Evolutionary conservation across 2,797 vertebrate genomes (phyloP).

Genomic region (Australoheros facetus): DNA sequence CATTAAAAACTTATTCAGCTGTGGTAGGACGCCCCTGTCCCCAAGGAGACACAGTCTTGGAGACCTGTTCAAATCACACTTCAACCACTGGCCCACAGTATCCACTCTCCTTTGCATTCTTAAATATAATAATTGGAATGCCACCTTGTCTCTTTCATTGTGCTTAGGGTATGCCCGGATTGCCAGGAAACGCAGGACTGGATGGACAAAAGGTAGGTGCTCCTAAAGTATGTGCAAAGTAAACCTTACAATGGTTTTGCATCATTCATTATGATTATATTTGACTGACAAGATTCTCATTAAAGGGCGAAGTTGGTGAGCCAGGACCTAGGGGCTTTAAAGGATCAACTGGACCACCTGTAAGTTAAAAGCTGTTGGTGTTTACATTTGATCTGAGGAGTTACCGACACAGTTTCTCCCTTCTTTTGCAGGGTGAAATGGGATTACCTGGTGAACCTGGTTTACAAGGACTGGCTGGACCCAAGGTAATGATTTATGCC

Average conservation of each 20-base stretch:
- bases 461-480: constrained; percentile 83
- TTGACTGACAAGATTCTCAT: constrained; percentile 39
- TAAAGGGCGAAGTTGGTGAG: constrained; percentile 88
- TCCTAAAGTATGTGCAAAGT: background rate
- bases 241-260: background rate
- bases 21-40: too few species aligned
- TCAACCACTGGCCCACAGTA: too few species aligned
- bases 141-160: constrained; percentile 1
- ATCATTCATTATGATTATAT: background rate
- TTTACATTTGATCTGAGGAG: background rate
- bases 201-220: constrained; percentile 85
- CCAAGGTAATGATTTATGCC: constrained; percentile 82
- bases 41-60: too few species aligned
- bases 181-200: constrained; percentile 87
- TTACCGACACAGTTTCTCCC: background rate
- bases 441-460: constrained; percentile 87
- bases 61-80: too few species aligned
- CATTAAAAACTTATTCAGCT: too few species aligned
- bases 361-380: constrained; percentile 72
- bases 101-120: background rate
- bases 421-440: constrained; percentile 83
- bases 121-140: background rate
- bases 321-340: constrained; percentile 85
- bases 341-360: constrained; percentile 84
- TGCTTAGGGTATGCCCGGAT: constrained; percentile 89